Conservation (phyloP, 2,797 vertebrate genomes). For the Propithecus deckenii region DNA sequence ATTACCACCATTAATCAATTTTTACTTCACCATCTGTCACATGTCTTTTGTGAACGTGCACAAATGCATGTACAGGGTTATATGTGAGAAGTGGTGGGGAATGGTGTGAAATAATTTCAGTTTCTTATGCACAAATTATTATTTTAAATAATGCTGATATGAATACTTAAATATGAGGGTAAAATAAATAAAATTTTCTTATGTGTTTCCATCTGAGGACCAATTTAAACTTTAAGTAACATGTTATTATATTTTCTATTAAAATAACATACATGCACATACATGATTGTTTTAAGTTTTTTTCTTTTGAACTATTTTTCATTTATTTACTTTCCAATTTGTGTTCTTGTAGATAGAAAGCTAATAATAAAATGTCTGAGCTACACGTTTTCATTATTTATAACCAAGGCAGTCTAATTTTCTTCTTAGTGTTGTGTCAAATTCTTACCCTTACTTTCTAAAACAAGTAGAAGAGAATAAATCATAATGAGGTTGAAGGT, state of each 20-base stretch:
- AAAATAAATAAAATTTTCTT: neutral
- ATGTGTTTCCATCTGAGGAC: neutral
- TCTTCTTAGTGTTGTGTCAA: neutral
- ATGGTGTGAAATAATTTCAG: neutral
- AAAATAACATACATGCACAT: neutral
- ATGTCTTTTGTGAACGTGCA: neutral
- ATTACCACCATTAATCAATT: constrained; percentile 41
- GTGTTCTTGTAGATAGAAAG: neutral
- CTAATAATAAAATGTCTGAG: neutral
- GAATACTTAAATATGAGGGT: too few species aligned
- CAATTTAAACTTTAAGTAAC: neutral
- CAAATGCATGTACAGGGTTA: neutral
- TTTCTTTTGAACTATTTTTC: neutral
- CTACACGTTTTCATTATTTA: neutral
- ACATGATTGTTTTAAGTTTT: neutral
- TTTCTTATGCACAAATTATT: neutral
- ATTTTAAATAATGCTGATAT: neutral
- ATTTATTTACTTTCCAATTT: constrained; percentile 1
- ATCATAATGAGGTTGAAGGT: neutral
- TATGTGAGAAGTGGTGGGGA: rapidly evolving
- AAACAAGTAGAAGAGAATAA: neutral
- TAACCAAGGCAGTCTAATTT: neutral
- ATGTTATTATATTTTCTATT: neutral
- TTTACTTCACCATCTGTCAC: constrained; percentile 13
- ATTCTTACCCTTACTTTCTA: neutral